Conservation (phyloP, 2,797 vertebrate genomes). For the Aldrovandia affinis region DNA sequence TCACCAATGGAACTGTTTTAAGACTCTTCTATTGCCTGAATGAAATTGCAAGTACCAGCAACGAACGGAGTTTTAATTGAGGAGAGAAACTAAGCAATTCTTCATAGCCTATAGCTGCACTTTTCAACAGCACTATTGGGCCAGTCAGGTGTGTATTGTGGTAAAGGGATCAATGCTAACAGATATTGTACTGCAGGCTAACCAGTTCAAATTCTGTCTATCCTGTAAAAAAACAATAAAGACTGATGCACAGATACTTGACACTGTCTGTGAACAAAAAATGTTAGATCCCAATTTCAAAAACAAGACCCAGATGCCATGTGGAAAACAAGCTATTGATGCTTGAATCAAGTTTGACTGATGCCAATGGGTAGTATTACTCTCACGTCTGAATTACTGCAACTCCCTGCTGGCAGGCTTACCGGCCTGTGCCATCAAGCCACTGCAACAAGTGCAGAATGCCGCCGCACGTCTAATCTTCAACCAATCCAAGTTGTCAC, state of each 20-base stretch:
- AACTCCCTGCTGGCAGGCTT: too few species aligned
- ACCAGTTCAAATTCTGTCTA: not conserved
- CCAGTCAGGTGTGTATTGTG: conserved; percentile 6
- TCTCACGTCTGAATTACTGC: too few species aligned
- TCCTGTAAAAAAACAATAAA: conserved; percentile 2
- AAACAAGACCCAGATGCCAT: not conserved
- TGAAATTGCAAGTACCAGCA: too few species aligned
- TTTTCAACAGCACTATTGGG: not conserved
- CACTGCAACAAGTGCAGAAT: too few species aligned
- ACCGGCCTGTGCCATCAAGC: too few species aligned
- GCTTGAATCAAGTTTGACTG: not conserved
- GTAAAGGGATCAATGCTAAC: not conserved
- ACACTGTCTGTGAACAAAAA: conserved; percentile 1
- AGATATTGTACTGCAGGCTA: not conserved
- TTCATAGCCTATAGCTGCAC: not conserved
- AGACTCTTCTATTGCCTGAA: too few species aligned
- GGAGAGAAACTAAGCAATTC: too few species aligned
- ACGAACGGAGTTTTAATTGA: too few species aligned
- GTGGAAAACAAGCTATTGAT: not conserved
- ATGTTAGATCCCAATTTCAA: not conserved
- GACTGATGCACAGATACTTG: not conserved
- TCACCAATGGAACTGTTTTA: too few species aligned
- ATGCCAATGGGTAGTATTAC: not conserved
- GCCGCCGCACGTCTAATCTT: too few species aligned
- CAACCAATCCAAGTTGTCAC: too few species aligned